Percentiles rank a stretch among this genome's conserved stretches.
Conservation (phyloP, 2,888 invertebrate genomes). For the Agonopterix alstromeriana region DNA sequence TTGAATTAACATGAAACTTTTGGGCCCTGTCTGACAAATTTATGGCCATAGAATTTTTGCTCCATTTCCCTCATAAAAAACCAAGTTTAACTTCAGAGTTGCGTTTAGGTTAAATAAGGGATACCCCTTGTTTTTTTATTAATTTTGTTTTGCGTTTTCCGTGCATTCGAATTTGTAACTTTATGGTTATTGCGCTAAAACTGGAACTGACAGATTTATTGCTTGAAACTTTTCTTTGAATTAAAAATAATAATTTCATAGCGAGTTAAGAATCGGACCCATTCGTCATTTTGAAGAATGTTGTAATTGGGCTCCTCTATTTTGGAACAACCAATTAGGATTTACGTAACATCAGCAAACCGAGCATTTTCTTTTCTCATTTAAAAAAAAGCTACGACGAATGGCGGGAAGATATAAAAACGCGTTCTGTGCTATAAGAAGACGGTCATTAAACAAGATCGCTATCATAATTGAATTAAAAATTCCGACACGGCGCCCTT, state of each 20-base stretch:
- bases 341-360: no score
- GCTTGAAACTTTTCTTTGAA: no score
- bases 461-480: conserved; percentile 77
- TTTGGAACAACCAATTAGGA: no score
- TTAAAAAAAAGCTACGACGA: conserved; percentile 15
- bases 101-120: conserved; percentile 49
- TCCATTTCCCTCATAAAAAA: conserved; percentile 44
- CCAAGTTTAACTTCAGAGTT: conserved; percentile 49
- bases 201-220: no score
- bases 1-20: conserved; percentile 72
- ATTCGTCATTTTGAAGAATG: no score
- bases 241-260: no score
- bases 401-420: conserved; percentile 38
- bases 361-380: no score
- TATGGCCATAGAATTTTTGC: conserved; percentile 53
- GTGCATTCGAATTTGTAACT: neutral
- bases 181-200: no score
- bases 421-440: conserved; percentile 46
- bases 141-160: conserved; percentile 32
- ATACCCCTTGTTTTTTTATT: conserved; percentile 30
- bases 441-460: conserved; percentile 72
- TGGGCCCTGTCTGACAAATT: conserved; percentile 53
- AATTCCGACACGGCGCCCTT: conserved; percentile 67
- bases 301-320: no score
- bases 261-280: no score